These are phyloP conservation scores for Carabus problematicus DNA, from an alignment of 2,888 invertebrate genomes.

Conservation along the genomic window DNA sequence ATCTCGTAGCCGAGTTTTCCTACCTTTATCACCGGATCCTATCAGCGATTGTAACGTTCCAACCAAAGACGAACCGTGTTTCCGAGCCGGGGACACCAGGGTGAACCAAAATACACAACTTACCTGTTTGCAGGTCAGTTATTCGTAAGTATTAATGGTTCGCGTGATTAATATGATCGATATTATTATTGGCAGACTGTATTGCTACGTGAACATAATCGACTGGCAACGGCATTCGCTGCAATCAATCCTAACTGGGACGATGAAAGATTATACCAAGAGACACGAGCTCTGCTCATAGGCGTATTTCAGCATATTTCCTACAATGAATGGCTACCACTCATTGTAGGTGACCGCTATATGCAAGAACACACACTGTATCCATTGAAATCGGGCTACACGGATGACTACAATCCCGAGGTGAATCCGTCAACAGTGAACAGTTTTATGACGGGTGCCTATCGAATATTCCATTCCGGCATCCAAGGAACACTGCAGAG, in stretches of 20 bases:
- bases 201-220: conserved; percentile 60
- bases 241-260: conserved; percentile 61
- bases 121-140: conserved; percentile 52
- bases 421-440: conserved; percentile 8
- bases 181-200: conserved; percentile 50
- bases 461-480: conserved; percentile 26
- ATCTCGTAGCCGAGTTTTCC: conserved; percentile 14
- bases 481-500: conserved; percentile 16
- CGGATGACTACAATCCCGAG: background rate
- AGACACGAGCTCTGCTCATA: conserved; percentile 57
- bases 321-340: conserved; percentile 59
- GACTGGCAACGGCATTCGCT: conserved; percentile 55
- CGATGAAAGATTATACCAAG: conserved; percentile 60
- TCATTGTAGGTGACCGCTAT: conserved; percentile 43
- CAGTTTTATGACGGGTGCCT: conserved; percentile 24
- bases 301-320: conserved; percentile 59
- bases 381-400: conserved; percentile 15
- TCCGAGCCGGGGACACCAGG: conserved; percentile 54
- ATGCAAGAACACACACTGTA: conserved; percentile 16
- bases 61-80: conserved; percentile 32
- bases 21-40: conserved; percentile 12
- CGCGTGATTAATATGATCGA: background rate
- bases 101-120: conserved; percentile 58
- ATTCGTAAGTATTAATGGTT: background rate
- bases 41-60: conserved; percentile 8